Conservation (phyloP, 2,797 vertebrate species). For the Acanthis flammea region DNA sequence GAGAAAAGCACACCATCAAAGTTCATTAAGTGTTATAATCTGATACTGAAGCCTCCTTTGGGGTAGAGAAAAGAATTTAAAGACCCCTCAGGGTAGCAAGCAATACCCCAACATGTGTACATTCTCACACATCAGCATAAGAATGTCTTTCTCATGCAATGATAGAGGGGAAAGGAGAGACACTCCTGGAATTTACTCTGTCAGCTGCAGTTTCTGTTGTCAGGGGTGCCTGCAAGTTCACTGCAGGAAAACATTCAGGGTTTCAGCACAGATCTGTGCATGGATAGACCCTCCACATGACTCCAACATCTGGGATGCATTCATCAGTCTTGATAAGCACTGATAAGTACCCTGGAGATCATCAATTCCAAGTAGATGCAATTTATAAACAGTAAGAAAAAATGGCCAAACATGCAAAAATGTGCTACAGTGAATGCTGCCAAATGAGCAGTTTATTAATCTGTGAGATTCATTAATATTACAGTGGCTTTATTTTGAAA, state of each 20-base stretch:
- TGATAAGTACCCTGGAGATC: not conserved
- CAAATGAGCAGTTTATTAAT: not conserved
- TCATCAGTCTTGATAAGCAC: not conserved
- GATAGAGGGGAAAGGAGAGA: not conserved
- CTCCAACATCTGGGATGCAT: not conserved
- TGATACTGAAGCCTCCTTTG: not conserved
- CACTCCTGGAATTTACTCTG: not conserved
- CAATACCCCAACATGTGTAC: not conserved
- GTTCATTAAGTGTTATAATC: not conserved
- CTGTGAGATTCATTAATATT: not conserved
- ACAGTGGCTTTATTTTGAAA: not conserved
- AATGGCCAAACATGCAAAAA: not conserved
- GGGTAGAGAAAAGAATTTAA: not conserved
- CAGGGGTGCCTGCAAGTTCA: not conserved
- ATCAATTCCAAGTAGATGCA: not conserved
- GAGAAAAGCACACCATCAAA: not conserved
- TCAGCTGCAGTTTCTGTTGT: not conserved
- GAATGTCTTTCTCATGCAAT: not conserved
- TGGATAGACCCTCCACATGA: not conserved
- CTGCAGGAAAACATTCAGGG: not conserved
- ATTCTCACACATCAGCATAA: accelerated
- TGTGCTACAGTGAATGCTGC: not conserved
- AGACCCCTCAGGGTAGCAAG: not conserved
- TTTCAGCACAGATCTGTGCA: not conserved
- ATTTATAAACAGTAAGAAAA: constrained; percentile 1